Percentiles rank a stretch among this genome's conserved stretches.
Conservation (phyloP, 2,113 vertebrate genomes). For the Butorides virescens region DNA sequence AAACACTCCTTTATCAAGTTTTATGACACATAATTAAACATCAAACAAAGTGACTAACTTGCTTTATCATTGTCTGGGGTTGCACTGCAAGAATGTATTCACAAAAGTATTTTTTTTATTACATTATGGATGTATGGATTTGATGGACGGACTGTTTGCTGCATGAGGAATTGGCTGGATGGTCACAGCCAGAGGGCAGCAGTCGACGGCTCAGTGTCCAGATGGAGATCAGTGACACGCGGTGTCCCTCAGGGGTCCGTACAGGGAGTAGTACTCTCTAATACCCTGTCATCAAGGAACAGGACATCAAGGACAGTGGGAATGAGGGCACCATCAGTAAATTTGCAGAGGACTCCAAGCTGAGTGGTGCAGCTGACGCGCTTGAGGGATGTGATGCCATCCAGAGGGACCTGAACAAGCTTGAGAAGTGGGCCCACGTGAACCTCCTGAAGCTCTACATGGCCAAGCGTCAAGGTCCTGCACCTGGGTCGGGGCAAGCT, state of each 20-base stretch:
- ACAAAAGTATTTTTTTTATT: not conserved
- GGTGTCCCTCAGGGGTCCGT: not conserved
- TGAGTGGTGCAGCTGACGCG: not conserved
- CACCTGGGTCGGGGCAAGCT: no score
- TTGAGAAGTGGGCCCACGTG: no score
- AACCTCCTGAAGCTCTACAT: no score
- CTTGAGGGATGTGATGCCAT: no score
- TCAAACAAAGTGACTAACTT: not conserved
- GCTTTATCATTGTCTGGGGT: not conserved
- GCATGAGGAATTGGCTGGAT: not conserved
- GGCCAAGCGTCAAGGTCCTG: no score
- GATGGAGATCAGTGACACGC: not conserved
- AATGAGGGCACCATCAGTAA: not conserved
- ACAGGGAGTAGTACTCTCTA: not conserved
- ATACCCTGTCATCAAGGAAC: not conserved
- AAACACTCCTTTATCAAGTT: not conserved
- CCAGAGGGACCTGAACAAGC: no score
- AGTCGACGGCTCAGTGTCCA: no score
- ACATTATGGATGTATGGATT: not conserved
- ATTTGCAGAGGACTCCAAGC: not conserved
- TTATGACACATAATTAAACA: not conserved
- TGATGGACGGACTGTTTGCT: not conserved
- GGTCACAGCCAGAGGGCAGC: not conserved
- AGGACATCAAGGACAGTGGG: not conserved
- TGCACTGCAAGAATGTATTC: not conserved